Base-by-base conservation (phyloP, 2,888 invertebrate genomes). In the Tiliacea citrago region DNA sequence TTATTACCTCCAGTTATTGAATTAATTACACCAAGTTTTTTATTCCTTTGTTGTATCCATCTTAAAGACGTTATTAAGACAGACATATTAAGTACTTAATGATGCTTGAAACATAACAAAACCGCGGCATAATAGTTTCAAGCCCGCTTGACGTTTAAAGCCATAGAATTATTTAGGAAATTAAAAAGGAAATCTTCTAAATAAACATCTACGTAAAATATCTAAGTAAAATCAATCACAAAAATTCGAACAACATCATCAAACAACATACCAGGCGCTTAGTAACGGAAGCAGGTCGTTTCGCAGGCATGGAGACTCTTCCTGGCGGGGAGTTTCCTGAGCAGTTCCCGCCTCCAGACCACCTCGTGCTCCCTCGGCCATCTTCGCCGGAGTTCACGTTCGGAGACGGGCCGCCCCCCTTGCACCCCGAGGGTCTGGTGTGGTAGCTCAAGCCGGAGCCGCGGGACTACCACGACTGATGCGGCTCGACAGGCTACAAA, bases 371-470 rank as follows among this genome's bases (percentile, higher is more conserved):
- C 81, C 97, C 97, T 79, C 97, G 98, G 86, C 97, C 98, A 71
- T 97, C 98, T 82, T 98, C 98, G 88, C 98, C 98, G 66, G 98
- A 98, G 95, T 98, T 98, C 96, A 97, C 98, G 82, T 96, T 96
- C 89, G 96, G 96, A 0, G 96, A 96, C 91, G 96, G 95, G 68
- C 96, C 96, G 45, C 96, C 96, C 0, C 96, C 96, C 61, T 88
- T 96, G 71, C 96, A 96, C 82, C 96, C 96, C 69, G 96, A 96
- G 92, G 96, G 96, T 62, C 92, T 96, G 89, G 96, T 96, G 68
- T 96, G 96, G 96, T 96, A 96, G 96, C 96, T 96, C 94, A 96
- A 96, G 96, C 96, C 96, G 92, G 96, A 96, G 96, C 96, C 96
- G 96, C 96, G 96, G 87, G 96, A 96, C 93, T 96, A 90, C 96